Evolutionary conservation across 2,888 invertebrate species (phyloP), one percentile per base, ranked within the genome.

Genomic region (Drosophila birchii): DNA sequence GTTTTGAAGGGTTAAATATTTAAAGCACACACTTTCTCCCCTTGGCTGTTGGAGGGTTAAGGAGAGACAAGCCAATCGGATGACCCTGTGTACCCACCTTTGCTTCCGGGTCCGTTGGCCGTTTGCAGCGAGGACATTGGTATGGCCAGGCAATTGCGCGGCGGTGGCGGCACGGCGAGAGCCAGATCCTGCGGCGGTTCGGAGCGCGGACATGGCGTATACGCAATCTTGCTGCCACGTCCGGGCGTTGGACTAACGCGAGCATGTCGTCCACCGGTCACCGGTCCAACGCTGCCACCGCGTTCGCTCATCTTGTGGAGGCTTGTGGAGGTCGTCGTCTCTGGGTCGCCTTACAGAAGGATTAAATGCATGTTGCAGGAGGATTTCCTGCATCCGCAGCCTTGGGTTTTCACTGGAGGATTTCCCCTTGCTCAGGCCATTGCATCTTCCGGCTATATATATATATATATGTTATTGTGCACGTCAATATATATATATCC

Each of bases 221-320:
- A 93, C 36, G 93, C 93, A 69, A 92, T 90, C 80, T 91, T 91
- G 68, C 91, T 91, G 62, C 92, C 91, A 59, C 92, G 91, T 66
- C 92, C 92, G 68, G 92, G 92, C 63, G 92, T 91, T 39, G 92
- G 92, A 78, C 93, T 92, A 64, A 92, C 91, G 60, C 93, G 92
- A 49, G 92, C 90, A 79, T 92, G 90, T 36, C 92, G 91, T 44
- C 91, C 92, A 54, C 88, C 86, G 26, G 78, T 75, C 58, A 78
- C 58, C 56, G 69, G 58, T 47, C 84, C 82, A 67, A 78, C 64
- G 54, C 75, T 56, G 41, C 68, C 91, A 38, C 68, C 91, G 90
- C 92, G 83, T 61, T 88, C 78, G 43, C 81, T 90, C 73, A 73
- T 73, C 67, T 23, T 59, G 26, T 23, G 45, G 29, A 29, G 29